phyloP scores from a whole-genome alignment of 2,113 vertebrate genomes.

The Chamaea fasciata region DNA sequence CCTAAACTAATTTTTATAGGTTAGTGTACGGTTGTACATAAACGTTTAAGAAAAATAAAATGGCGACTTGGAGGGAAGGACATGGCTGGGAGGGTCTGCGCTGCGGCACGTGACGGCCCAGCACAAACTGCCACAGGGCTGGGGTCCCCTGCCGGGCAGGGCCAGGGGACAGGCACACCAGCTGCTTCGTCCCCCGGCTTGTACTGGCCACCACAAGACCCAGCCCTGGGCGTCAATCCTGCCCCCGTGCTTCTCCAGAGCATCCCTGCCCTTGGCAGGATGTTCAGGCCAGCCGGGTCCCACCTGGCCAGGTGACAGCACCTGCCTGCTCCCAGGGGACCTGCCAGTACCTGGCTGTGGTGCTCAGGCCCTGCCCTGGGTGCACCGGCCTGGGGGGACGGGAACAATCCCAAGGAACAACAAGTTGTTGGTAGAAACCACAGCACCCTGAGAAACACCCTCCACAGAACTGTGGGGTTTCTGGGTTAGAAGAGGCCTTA shows the following conservation, averaged over 20 bases:
- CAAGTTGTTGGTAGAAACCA: background rate
- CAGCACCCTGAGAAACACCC: background rate
- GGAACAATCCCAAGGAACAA: background rate
- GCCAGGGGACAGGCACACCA: background rate
- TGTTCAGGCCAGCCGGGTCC: background rate
- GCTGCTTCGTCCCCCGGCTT: background rate
- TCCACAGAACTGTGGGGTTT: rapidly evolving
- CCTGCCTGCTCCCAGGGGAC: background rate
- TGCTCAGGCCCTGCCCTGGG: background rate
- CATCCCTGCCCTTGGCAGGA: background rate
- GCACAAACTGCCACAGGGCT: rapidly evolving
- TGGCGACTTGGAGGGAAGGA: background rate
- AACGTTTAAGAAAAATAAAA: slow-evolving; percentile 32
- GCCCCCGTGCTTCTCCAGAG: rapidly evolving
- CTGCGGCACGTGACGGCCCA: rapidly evolving
- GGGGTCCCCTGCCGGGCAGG: rapidly evolving
- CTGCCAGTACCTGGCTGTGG: rapidly evolving
- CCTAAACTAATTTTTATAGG: slow-evolving; percentile 73
- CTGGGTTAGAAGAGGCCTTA: too few relatives aligned
- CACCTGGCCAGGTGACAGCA: background rate
- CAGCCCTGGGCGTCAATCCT: background rate
- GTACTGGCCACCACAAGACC: rapidly evolving
- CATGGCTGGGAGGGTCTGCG: background rate
- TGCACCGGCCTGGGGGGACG: background rate
- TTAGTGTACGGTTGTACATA: slow-evolving; percentile 41